Evolutionary conservation across 64 coral and sea anemone species (phyloP).

Genomic region (Catalaphyllia jardinei): DNA sequence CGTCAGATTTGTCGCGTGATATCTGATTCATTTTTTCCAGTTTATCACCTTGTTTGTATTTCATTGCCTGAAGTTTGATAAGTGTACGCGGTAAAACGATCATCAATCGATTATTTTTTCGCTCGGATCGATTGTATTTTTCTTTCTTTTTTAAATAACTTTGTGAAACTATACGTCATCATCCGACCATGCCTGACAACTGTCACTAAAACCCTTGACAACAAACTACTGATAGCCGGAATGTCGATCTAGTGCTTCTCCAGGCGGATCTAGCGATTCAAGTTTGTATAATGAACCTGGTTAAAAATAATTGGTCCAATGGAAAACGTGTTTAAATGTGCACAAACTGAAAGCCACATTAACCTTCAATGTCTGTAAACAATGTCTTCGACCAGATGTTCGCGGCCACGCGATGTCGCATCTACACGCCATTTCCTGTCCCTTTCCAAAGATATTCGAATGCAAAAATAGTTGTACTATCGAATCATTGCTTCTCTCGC

Average conservation of each 20-base stretch:
- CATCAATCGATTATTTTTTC: constrained; percentile 36
- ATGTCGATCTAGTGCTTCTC: background rate
- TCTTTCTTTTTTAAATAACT: background rate
- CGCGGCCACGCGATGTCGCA: background rate
- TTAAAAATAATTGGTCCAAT: constrained; percentile 7
- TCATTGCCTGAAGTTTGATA: background rate
- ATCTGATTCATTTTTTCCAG: background rate
- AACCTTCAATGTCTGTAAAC: constrained; percentile 3
- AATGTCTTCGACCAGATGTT: background rate
- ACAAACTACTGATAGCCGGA: background rate
- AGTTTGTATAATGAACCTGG: background rate
- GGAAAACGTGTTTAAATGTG: background rate
- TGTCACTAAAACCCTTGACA: constrained; percentile 1
- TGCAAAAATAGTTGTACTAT: background rate
- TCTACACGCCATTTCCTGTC: background rate
- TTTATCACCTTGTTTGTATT: background rate
- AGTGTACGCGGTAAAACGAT: constrained; percentile 15
- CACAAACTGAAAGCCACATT: constrained; percentile 2
- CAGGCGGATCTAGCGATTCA: background rate
- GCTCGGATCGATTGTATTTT: constrained; percentile 38
- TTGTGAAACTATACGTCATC: constrained; percentile 6
- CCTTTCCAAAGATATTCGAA: background rate
- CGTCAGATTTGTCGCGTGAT: constrained; percentile 9
- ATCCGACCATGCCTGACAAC: background rate
- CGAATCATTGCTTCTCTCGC: too few relatives aligned